Base-by-base conservation (phyloP, 2,888 invertebrate species). In the Diarsia mendica region DNA sequence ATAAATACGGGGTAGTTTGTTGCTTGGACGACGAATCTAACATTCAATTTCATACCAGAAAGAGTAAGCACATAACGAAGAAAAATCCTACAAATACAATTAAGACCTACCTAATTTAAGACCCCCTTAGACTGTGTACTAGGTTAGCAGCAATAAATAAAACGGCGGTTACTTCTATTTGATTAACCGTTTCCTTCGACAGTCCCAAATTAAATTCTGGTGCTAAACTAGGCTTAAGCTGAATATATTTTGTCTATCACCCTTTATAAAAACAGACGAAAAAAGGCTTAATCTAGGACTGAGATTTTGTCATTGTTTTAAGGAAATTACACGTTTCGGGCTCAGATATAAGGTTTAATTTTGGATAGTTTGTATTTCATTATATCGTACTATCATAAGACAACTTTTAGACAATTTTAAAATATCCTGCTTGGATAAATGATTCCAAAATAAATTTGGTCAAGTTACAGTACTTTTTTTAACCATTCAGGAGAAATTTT, bases 201-300 rank as follows among this genome's bases (percentile, higher is more conserved):
- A 13, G 28, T 67, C 33, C 55, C 18, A 28, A 69, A 49, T 58
- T 53, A 33, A 44, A 49, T 55, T 55, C 55, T 67, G 58, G 61
- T 33, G 11, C 23, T 61, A 67, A 66, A 70, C 33, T 77, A 70
- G 23, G 46, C 13, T 23, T 28, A 67, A 70, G 55, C 33, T 67
- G 28, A 53, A 73, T 18, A 70, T 77, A 73, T 73, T 65, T 72
- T 72, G 28, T 67, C 53, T 72, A 63, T 33, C 46, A 9, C 20
- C 15, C n/a, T 64, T 69, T 77, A 73, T 48, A 68, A 69, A 28
- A 55, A 10, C 23, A 75, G 33, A 33, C 11, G 49, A 60, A 76
- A 55, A 66, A 46, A 46, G 13, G 46, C 13, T 73, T 23, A 28
- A 53, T 5, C 20, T 44, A 20, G 33, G n/a, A 23, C 20, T 61